phyloP scores from a whole-genome alignment of 2,797 vertebrate genomes.

The Muscicapa striata region DNA sequence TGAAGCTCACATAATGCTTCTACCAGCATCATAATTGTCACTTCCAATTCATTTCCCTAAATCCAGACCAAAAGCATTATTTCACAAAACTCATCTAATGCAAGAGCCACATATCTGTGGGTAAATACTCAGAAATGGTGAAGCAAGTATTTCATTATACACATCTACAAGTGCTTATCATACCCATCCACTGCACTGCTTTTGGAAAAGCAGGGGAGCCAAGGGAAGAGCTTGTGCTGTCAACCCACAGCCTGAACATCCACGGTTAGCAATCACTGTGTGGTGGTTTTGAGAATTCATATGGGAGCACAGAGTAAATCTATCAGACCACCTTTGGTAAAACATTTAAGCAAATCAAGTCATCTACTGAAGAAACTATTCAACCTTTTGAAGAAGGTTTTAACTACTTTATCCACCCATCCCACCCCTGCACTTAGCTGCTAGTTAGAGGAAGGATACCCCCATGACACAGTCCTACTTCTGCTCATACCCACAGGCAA shows the following conservation, averaged over 20 bases:
- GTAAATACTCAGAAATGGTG: neutral
- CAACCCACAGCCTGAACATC: neutral
- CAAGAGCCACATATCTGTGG: neutral
- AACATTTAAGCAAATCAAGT: neutral
- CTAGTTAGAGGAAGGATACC: neutral
- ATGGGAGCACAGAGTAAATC: neutral
- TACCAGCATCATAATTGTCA: slow-evolving; percentile 92
- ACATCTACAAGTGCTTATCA: neutral
- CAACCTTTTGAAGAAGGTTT: neutral
- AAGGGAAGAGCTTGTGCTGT: neutral
- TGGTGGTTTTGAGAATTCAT: neutral
- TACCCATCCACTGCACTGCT: neutral
- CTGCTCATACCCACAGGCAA: neutral
- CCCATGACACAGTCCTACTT: fast-evolving
- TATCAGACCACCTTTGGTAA: neutral
- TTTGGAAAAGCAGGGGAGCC: neutral
- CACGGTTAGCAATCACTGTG: neutral
- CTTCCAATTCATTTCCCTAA: slow-evolving; percentile 92
- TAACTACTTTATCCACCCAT: neutral
- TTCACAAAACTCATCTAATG: neutral
- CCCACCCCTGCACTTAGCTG: neutral
- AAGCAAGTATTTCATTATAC: neutral
- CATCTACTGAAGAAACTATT: neutral
- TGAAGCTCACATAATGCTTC: slow-evolving; percentile 95
- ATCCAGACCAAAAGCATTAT: neutral